Base-by-base conservation (phyloP, 64 coral and sea anemone genomes). In the Stichodactyla mertensii region DNA sequence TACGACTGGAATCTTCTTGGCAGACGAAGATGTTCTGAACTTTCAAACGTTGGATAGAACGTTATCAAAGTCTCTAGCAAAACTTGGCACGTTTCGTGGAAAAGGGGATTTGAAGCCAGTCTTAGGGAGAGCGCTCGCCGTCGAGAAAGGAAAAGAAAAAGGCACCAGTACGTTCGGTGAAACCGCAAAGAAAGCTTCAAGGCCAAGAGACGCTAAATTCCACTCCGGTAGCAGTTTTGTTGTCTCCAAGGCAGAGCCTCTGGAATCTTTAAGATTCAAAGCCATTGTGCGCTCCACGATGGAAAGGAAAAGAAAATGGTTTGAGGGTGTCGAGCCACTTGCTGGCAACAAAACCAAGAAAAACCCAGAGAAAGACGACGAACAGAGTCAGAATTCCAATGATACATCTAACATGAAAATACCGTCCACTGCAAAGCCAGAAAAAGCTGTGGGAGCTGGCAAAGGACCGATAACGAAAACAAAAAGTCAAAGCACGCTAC, bases 301-400 rank as follows among this genome's bases (percentile, higher is more conserved):
- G 83, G 83, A 85, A 64, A 27, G 56, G 6, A 85, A 61, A 64
- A 20, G 83, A 62, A 85, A 85, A 55, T 85, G 83, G 83, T 85
- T 85, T 85, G 83, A 85, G 23, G 83, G 78, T 20, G 12, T 19
- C 6, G 78, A 81, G 51, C 15, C 19, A 81, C 45, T 18, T 10
- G 51, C 10, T 81, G 18, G 62, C 11, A 13, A 81, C 78, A 53
- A 51, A 81, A 74, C n/a, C 11, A 27, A 74, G 24, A 74, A 27
- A 12, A 69, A 7, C 6, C 69, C 7, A 27, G 24, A 4, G 26
- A 23, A 74, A 11, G 24, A 74, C 13, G 69, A 74, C 1, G 69
- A n/a, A 6, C 69, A 74, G 69, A 74, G 10, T 10, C 24, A 27
- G 27, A 9, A 14, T 74, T 31, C 69, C 24, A 74, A 74, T 13